A percentile compares a stretch with the other conserved stretches of the same genome.
phyloP scores from a whole-genome alignment of 2,113 vertebrate genomes.

The Nothocercus julius region DNA sequence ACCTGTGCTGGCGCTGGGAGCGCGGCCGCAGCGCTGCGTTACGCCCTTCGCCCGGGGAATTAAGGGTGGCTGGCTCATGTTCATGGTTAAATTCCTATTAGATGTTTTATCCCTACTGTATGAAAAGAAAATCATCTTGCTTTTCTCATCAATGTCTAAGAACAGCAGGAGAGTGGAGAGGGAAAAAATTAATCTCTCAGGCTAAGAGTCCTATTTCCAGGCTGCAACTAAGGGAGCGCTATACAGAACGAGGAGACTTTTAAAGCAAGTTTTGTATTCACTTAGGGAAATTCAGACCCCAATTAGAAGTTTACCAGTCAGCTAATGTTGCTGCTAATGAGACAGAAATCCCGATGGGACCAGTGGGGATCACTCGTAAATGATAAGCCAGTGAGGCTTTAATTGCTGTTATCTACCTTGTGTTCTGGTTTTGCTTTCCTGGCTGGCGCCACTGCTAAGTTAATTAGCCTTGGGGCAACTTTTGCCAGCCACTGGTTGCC shows the following conservation, averaged over 20 bases:
- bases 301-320: neutral
- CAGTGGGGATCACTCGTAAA: neutral
- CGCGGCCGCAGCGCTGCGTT: too few species aligned
- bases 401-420: neutral
- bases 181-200: neutral
- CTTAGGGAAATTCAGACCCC: neutral
- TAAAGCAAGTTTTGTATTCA: neutral
- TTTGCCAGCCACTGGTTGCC: accelerated
- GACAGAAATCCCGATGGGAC: neutral
- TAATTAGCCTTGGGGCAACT: neutral
- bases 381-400: neutral
- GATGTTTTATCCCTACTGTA: neutral
- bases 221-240: neutral
- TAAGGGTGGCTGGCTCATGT: neutral
- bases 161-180: neutral
- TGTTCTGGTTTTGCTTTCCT: neutral
- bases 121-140: neutral
- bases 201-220: neutral
- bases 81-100: neutral
- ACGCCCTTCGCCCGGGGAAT: neutral
- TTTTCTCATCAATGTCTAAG: neutral
- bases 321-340: neutral
- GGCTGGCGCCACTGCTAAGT: neutral
- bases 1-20: too few species aligned
- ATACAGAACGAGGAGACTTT: neutral